Evolutionary conservation across 2,888 invertebrate species (phyloP).

Genomic region (Baccha elongata): DNA sequence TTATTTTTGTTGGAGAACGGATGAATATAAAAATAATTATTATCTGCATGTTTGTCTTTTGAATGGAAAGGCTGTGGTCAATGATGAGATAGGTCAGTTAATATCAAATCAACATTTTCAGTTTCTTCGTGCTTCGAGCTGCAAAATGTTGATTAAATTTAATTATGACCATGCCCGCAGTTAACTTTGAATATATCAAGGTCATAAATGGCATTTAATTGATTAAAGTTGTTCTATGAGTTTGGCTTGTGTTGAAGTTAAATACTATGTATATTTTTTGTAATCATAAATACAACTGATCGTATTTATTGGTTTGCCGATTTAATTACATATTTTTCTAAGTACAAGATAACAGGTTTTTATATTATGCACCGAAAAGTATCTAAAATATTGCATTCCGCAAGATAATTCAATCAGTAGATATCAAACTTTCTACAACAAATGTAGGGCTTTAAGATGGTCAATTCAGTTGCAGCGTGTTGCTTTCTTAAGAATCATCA

Average conservation of each 20-base stretch:
- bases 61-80: not conserved
- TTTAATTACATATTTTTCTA: too few species aligned
- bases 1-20: not conserved
- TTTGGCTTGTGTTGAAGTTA: not conserved
- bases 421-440: too few species aligned
- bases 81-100: constrained; percentile 24
- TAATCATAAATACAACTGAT: too few species aligned
- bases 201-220: not conserved
- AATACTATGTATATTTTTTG: too few species aligned
- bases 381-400: too few species aligned
- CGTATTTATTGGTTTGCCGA: too few species aligned
- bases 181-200: constrained; percentile 28
- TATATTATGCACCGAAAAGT: too few species aligned
- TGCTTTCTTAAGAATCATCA: too few species aligned
- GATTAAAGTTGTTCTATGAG: not conserved
- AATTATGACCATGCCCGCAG: constrained; percentile 16
- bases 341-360: too few species aligned
- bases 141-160: constrained; percentile 4
- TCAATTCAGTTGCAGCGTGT: too few species aligned
- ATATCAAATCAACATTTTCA: constrained; percentile 11
- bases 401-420: too few species aligned
- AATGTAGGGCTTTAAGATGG: too few species aligned
- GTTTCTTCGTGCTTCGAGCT: not conserved
- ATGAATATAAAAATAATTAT: constrained; percentile 26
- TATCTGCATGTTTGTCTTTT: not conserved